Conservation (phyloP, 2,888 invertebrate genomes). For the Phalera bucephala region DNA sequence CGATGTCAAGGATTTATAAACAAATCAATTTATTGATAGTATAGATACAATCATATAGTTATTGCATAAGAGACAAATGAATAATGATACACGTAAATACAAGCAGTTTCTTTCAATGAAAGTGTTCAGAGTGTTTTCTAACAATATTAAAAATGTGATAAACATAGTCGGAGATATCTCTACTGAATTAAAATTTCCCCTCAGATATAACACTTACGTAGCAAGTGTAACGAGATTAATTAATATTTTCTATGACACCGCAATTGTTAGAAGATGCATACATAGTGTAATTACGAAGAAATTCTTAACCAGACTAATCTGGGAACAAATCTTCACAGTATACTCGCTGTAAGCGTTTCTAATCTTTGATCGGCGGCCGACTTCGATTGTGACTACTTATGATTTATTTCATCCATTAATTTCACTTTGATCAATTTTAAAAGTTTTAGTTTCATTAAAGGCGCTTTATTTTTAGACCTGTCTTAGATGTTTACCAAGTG, state of each 20-base stretch:
- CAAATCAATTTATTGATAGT: too few species aligned
- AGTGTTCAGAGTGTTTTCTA: too few species aligned
- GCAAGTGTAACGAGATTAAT: constrained; percentile 35
- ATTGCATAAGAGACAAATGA: neutral
- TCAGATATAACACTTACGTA: constrained; percentile 35
- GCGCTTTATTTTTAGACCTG: constrained; percentile 37
- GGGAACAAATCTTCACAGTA: constrained; percentile 42
- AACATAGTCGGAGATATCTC: constrained; percentile 30
- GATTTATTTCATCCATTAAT: constrained; percentile 42
- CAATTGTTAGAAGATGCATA: constrained; percentile 33
- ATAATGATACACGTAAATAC: too few species aligned
- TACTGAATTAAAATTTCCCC: constrained; percentile 32
- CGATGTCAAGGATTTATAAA: constrained; percentile 36
- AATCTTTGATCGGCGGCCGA: constrained; percentile 44
- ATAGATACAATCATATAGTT: neutral
- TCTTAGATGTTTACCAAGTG: constrained; percentile 36
- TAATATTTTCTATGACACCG: constrained; percentile 36
- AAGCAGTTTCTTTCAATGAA: too few species aligned
- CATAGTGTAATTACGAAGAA: constrained; percentile 40
- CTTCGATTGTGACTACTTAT: constrained; percentile 39
- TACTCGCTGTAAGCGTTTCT: constrained; percentile 42
- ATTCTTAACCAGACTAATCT: constrained; percentile 40
- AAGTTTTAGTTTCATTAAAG: constrained; percentile 49
- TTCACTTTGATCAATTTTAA: constrained; percentile 49
- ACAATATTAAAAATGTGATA: constrained; percentile 4